phyloP scores from a whole-genome alignment of 1,140 invertebrate genomes.

The Cataglyphis hispanica region DNA sequence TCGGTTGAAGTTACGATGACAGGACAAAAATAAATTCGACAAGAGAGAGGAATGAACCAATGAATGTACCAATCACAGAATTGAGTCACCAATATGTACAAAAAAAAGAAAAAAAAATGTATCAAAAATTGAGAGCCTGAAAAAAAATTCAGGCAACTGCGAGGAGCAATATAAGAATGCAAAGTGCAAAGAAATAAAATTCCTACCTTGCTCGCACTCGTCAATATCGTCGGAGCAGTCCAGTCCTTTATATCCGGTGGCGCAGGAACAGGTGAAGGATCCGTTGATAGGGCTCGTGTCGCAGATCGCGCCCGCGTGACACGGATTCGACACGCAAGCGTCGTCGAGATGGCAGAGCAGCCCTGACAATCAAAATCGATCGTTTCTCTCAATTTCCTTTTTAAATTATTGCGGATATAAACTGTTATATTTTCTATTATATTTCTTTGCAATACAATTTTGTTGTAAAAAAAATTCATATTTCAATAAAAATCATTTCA shows the following conservation, averaged over 20 bases:
- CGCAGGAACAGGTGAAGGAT: constrained; percentile 97
- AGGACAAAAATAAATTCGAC: not conserved
- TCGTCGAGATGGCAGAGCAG: constrained; percentile 98
- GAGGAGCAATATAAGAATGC: not conserved
- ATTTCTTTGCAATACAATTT: constrained; percentile 15
- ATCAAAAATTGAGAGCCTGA: not conserved
- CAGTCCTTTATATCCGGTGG: constrained; percentile 95
- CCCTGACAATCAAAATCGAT: constrained; percentile 86
- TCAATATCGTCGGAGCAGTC: constrained; percentile 98
- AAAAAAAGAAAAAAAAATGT: not conserved
- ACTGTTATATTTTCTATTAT: not conserved
- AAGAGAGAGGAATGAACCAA: no score
- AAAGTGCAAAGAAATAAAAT: constrained; percentile 16
- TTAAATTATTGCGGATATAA: not conserved
- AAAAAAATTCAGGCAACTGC: not conserved
- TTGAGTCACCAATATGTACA: not conserved
- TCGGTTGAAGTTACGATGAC: not conserved
- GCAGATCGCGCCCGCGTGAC: constrained; percentile 96
- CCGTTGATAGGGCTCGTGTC: constrained; percentile 98
- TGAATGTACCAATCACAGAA: not conserved
- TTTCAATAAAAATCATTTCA: not conserved
- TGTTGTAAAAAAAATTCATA: not conserved
- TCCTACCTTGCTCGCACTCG: constrained; percentile 97
- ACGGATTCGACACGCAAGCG: constrained; percentile 98
- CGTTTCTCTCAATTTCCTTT: constrained; percentile 5